phyloP scores from a whole-genome alignment of 2,797 vertebrate genomes.

The Florisuga fusca region DNA sequence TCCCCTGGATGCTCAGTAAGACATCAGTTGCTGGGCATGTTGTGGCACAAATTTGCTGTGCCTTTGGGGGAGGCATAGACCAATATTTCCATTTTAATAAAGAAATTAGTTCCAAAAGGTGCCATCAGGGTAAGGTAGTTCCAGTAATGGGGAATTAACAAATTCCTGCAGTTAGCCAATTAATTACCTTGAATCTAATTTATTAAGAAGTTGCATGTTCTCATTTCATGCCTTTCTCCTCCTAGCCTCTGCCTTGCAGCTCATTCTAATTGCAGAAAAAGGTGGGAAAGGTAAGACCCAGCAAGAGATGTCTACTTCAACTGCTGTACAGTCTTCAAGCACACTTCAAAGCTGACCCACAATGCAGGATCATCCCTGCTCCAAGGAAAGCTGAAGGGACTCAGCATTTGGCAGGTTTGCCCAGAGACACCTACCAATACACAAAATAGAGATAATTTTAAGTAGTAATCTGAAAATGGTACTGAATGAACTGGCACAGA shows the following conservation, averaged over 20 bases:
- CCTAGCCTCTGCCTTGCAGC: background rate
- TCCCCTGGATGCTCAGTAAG: background rate
- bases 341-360: background rate
- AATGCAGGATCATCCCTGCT: fast-evolving
- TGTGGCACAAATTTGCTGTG: background rate
- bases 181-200: conserved; percentile 16
- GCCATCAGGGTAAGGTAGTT: background rate
- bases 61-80: background rate
- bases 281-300: background rate
- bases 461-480: background rate
- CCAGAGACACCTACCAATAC: background rate
- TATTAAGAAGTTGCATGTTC: background rate
- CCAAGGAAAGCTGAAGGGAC: background rate
- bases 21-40: background rate
- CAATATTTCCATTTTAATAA: background rate
- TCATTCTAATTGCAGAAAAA: background rate
- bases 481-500: background rate
- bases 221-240: background rate
- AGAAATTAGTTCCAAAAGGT: background rate
- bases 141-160: background rate
- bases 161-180: background rate
- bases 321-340: background rate
- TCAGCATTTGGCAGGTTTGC: background rate
- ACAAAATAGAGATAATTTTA: background rate
- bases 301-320: background rate